Conservation (phyloP, 2,797 vertebrate species). For the Sebastes umbrosus region DNA sequence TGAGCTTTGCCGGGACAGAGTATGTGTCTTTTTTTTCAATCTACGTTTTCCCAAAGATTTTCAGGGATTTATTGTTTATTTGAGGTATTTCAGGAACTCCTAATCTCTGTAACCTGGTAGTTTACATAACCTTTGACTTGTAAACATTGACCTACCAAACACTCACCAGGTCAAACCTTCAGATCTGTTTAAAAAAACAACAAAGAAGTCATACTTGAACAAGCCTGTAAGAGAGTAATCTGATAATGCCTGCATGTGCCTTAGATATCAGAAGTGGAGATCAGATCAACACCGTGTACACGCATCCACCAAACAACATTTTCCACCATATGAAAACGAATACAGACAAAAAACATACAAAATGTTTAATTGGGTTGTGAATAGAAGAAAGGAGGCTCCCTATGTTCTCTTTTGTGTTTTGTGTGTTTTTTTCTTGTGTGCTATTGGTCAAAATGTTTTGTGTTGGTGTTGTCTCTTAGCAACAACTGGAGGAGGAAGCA, state of each 20-base stretch:
- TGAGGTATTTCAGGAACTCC: constrained; percentile 57
- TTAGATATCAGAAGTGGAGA: constrained; percentile 8
- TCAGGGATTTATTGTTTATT: constrained; percentile 54
- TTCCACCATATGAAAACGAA: not conserved
- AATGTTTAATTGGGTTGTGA: not conserved
- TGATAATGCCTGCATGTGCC: constrained; percentile 22
- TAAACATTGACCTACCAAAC: constrained; percentile 52
- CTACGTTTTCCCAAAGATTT: constrained; percentile 7
- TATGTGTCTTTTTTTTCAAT: constrained; percentile 1
- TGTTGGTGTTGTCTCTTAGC: constrained; percentile 87
- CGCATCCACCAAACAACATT: not conserved
- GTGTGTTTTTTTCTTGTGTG: not conserved
- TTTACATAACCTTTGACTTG: constrained; percentile 58
- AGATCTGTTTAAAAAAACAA: not conserved
- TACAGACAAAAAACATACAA: not conserved
- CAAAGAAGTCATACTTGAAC: constrained; percentile 5
- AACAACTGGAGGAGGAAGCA: constrained; percentile 99
- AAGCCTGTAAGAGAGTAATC: constrained; percentile 17
- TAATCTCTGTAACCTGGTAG: constrained; percentile 51
- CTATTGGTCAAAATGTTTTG: constrained; percentile 34
- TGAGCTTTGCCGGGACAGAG: constrained; percentile 11
- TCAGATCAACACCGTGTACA: constrained; percentile 4
- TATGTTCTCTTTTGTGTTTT: not conserved
- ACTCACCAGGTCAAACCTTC: constrained; percentile 17
- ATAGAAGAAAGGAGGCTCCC: not conserved